Evolutionary conservation across 2,113 vertebrate species (phyloP).

Genomic region (Carlito syrichta): DNA sequence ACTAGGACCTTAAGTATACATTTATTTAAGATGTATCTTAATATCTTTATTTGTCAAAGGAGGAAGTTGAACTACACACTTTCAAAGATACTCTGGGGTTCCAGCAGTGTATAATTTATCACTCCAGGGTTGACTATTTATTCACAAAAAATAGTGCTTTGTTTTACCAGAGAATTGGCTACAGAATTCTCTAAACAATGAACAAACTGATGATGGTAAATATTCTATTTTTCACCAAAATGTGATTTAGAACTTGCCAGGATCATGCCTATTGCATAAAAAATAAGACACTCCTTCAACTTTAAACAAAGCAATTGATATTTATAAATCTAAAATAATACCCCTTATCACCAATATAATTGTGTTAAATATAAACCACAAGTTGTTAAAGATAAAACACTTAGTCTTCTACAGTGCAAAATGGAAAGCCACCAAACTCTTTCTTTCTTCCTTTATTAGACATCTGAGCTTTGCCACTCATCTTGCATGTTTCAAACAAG

Average conservation of each 20-base stretch:
- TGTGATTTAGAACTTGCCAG: not conserved
- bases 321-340: not conserved
- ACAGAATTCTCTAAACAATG: not conserved
- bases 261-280: not conserved
- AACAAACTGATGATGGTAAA: not conserved
- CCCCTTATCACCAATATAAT: not conserved
- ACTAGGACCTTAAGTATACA: not conserved
- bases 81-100: not conserved
- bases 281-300: not conserved
- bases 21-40: not conserved
- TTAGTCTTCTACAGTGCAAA: not conserved
- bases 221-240: constrained; percentile 11
- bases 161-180: not conserved
- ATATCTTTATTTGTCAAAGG: not conserved
- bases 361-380: not conserved
- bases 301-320: not conserved
- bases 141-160: not conserved
- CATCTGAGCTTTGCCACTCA: not conserved
- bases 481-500: not conserved
- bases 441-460: not conserved
- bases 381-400: not conserved
- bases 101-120: not conserved
- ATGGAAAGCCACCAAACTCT: not conserved
- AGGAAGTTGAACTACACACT: not conserved
- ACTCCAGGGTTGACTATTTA: not conserved